phyloP scores from a whole-genome alignment of 2,113 vertebrate species.

The Bungarus multicinctus region DNA sequence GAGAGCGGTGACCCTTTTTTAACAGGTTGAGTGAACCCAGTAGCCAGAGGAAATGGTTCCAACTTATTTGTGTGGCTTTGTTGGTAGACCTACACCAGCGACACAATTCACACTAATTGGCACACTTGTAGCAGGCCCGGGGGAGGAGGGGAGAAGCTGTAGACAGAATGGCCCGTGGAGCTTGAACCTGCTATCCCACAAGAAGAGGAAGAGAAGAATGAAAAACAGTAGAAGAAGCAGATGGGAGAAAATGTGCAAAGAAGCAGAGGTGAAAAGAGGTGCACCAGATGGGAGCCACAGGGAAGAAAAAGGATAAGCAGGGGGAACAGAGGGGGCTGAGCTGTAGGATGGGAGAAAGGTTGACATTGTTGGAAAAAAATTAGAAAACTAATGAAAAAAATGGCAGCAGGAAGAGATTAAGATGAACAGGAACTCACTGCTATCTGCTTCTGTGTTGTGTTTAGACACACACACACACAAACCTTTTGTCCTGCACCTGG shows the following conservation, averaged over 20 bases:
- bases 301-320: background rate
- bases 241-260: conserved; percentile 32
- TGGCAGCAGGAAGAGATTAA: background rate
- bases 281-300: conserved; percentile 26
- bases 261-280: conserved; percentile 14
- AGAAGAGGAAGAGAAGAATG: conserved; percentile 18
- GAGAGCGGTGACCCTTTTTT: background rate
- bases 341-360: background rate
- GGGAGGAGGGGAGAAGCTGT: background rate
- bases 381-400: conserved; percentile 1
- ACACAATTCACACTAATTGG: conserved; percentile 29
- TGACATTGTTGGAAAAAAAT: background rate
- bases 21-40: conserved; percentile 1
- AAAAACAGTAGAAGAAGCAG: conserved; percentile 16
- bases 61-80: background rate
- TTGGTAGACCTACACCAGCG: conserved; percentile 6
- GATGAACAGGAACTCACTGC: background rate
- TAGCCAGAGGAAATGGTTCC: conserved; percentile 1
- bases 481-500: conserved; percentile 15
- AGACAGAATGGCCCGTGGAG: background rate
- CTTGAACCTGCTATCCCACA: conserved; percentile 9
- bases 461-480: background rate
- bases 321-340: background rate
- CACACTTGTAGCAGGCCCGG: background rate
- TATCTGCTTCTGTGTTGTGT: background rate